phyloP scores from a whole-genome alignment of 2,113 vertebrate species.

The Prietella phreatophila region DNA sequence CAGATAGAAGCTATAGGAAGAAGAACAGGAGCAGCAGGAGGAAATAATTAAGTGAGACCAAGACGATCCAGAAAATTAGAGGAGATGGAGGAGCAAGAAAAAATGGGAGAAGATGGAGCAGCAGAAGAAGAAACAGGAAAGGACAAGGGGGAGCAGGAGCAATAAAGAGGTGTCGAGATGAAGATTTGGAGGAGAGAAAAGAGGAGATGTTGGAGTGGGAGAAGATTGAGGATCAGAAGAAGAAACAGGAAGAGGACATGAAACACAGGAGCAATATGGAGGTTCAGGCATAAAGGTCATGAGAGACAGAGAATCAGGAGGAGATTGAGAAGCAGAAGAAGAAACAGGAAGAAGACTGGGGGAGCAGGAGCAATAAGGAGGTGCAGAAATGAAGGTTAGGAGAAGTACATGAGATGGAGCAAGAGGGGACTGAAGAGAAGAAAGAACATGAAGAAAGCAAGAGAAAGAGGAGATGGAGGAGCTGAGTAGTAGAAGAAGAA shows the following conservation, averaged over 20 bases:
- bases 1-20: slow-evolving; percentile 35
- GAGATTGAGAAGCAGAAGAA: neutral
- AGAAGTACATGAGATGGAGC: slow-evolving; percentile 31
- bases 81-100: neutral
- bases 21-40: neutral
- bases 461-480: neutral
- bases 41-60: slow-evolving; percentile 5
- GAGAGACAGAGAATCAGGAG: neutral
- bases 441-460: no score
- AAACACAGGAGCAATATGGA: neutral
- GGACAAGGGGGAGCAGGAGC: neutral
- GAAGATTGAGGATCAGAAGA: neutral
- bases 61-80: neutral
- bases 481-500: neutral
- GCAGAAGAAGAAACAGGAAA: neutral
- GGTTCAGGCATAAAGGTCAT: neutral
- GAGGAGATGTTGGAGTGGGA: neutral
- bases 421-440: no score
- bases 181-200: neutral
- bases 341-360: neutral
- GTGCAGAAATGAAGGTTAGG: neutral
- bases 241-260: neutral
- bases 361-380: neutral
- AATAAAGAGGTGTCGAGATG: neutral
- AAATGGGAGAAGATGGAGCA: neutral